Evolutionary conservation across 2,888 invertebrate species (phyloP), one percentile per base, ranked within the genome.

Genomic region (Eulithis prunata): DNA sequence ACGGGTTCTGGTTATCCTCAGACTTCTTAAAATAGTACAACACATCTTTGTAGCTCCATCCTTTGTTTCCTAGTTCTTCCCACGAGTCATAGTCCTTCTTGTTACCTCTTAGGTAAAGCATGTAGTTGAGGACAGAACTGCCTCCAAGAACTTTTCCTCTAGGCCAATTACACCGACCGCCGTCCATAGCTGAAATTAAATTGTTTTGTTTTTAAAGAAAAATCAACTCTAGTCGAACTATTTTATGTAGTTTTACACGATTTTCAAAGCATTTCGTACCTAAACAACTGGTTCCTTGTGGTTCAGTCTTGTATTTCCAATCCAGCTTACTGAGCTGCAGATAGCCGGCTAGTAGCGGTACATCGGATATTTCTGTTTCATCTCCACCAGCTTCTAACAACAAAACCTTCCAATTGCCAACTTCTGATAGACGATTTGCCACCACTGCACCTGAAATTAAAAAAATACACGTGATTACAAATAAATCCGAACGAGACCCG

Each of bases 301-400:
- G 97, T 82, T 98, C 98, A 1, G 97, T 97, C 88, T 98, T 98
- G 85, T 98, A 98, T 81, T 97, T 96, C 98, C 98, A 98, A 84
- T 98, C 98, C 59, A 98, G 91, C 81, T 97, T 95, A 70, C 97
- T 97, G 10, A 97, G 93, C 85, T 98, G 98, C 61, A 98, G 89
- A 80, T 97, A 98, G 0, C 96, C 97, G 0, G 98, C 98, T 81
- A 98, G 94, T 3, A 97, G 91, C 0, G 98, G 98, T 1, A 98
- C 97, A 79, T 98, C 98, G 0, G 97, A 97, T 78, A 98, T 96
- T 87, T 98, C 98, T 0, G 97, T 97, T 88, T 98, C 98, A 87
- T 98, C 97, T 1, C 97, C 97, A 1, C 98, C 98, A 1, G 97
- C 98, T 89, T 98, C 98, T 72, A 98, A 80, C 0, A 98, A 88